Percentiles rank a stretch among this genome's conserved stretches.
Evolutionary conservation across 2,888 invertebrate species (phyloP).

Genomic region (Siphlonurus alternatus): DNA sequence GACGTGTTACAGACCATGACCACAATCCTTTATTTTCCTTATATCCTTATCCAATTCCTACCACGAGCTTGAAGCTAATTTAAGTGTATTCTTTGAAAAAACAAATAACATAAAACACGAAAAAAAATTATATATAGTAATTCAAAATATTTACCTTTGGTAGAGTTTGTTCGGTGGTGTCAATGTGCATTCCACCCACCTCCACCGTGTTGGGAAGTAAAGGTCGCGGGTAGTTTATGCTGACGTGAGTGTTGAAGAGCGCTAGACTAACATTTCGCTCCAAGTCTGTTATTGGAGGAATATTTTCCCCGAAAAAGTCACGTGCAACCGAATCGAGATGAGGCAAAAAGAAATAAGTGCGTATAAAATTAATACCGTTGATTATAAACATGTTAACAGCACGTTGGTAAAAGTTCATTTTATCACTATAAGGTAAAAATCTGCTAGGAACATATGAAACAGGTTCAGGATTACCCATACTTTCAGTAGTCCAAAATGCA

Average conservation of each 20-base stretch:
- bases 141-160: too few relatives aligned
- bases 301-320: constrained; percentile 4
- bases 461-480: constrained; percentile 17
- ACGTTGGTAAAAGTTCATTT: constrained; percentile 19
- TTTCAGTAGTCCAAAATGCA: constrained; percentile 13
- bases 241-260: constrained; percentile 1
- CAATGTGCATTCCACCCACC: constrained; percentile 6
- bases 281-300: constrained; percentile 4
- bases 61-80: too few relatives aligned
- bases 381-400: constrained; percentile 15
- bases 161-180: constrained; percentile 1
- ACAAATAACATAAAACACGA: too few relatives aligned
- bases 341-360: too few relatives aligned
- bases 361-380: too few relatives aligned
- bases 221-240: constrained; percentile 1
- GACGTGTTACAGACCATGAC: too few relatives aligned
- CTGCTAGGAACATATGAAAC: constrained; percentile 21
- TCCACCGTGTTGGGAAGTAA: constrained; percentile 4
- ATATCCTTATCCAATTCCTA: too few relatives aligned
- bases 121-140: too few relatives aligned
- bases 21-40: too few relatives aligned
- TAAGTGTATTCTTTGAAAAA: too few relatives aligned
- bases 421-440: constrained; percentile 16
- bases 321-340: neutral
- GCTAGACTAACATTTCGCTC: constrained; percentile 5